Evolutionary conservation across 30 jellyfish, hydroid and myxozoan species (phyloP).

Genomic region (Turritopsis dohrnii): DNA sequence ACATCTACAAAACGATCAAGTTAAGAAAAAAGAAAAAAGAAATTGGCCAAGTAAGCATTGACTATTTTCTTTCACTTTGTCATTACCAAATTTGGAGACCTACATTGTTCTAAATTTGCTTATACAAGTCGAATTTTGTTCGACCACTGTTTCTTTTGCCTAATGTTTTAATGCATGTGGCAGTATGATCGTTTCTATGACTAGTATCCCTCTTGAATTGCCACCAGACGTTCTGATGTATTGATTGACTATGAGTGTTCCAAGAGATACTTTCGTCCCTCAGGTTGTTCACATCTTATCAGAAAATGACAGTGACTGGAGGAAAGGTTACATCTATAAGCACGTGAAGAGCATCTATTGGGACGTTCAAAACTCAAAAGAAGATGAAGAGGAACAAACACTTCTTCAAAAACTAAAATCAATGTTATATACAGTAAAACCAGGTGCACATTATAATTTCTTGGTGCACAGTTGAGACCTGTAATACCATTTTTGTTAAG

Average conservation of each 20-base stretch:
- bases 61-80: background rate
- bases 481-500: background rate
- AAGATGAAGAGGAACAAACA: background rate
- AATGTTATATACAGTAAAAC: background rate
- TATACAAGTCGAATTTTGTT: too few relatives aligned
- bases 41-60: background rate
- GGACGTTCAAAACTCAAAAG: background rate
- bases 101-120: background rate
- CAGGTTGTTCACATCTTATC: background rate
- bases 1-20: background rate
- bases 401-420: background rate
- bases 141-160: too few relatives aligned
- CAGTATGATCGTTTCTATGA: too few relatives aligned
- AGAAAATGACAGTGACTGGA: conserved; percentile 16
- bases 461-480: background rate
- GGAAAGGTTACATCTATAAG: conserved; percentile 6
- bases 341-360: background rate
- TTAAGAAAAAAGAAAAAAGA: background rate
- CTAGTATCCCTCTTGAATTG: too few relatives aligned
- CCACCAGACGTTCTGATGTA: too few relatives aligned
- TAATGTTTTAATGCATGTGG: too few relatives aligned
- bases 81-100: background rate
- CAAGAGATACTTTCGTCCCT: background rate
- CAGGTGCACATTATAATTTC: background rate
- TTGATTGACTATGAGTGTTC: background rate